phyloP scores from a whole-genome alignment of 2,113 vertebrate genomes.

The Catharus minimus region DNA sequence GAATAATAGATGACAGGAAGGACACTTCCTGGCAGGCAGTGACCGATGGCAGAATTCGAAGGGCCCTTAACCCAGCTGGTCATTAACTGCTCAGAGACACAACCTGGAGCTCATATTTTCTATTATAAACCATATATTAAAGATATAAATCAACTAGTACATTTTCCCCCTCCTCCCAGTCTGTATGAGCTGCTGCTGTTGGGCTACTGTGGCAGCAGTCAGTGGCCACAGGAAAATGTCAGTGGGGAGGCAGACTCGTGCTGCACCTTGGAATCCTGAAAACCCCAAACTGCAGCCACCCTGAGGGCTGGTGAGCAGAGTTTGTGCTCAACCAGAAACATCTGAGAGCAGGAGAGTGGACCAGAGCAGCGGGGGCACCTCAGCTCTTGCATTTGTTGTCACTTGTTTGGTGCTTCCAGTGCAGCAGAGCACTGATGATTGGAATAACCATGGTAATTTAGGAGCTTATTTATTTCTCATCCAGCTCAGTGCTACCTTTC shows the following conservation, averaged over 20 bases:
- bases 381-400: not conserved
- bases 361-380: accelerated
- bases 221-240: not conserved
- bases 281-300: not conserved
- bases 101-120: slow-evolving; percentile 47
- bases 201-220: not conserved
- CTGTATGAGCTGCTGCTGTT: not conserved
- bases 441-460: not conserved
- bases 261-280: not conserved
- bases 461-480: not conserved
- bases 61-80: slow-evolving; percentile 39
- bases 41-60: slow-evolving; percentile 13
- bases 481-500: not conserved
- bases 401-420: not conserved
- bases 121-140: slow-evolving; percentile 41
- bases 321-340: not conserved
- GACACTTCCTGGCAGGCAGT: slow-evolving; percentile 41
- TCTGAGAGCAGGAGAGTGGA: not conserved
- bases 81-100: slow-evolving; percentile 42
- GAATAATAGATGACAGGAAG: slow-evolving; percentile 47
- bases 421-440: not conserved
- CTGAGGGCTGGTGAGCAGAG: not conserved
- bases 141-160: slow-evolving; percentile 31
- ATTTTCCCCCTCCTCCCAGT: not conserved
- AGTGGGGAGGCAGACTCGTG: accelerated